These are phyloP conservation scores for Hemibagrus guttatus DNA, from an alignment of 2,797 vertebrate genomes.

Conservation along the genomic window DNA sequence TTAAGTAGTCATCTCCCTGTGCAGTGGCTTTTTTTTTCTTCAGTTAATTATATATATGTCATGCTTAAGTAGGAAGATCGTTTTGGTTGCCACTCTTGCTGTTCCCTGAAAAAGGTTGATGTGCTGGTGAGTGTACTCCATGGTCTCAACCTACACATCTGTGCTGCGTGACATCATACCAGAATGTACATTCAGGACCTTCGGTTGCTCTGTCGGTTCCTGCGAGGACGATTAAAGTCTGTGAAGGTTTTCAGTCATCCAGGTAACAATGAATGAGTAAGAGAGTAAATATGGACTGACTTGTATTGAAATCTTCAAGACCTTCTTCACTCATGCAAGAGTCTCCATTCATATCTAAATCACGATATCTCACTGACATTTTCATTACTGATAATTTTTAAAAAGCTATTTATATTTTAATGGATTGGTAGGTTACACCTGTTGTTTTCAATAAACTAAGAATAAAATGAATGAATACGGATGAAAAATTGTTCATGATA, in stretches of 20 bases:
- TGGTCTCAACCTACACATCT: not conserved
- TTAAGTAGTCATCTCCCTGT: not conserved
- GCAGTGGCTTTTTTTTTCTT: not conserved
- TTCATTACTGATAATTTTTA: not conserved
- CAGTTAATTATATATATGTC: not conserved
- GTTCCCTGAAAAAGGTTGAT: not conserved
- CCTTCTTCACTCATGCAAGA: not conserved
- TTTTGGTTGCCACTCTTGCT: not conserved
- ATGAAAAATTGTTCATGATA: not conserved
- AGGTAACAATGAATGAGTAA: not conserved
- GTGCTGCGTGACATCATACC: conserved; percentile 3
- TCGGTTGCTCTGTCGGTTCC: not conserved
- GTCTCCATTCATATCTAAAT: not conserved
- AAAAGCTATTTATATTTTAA: not conserved
- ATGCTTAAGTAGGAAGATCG: not conserved
- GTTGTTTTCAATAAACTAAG: not conserved
- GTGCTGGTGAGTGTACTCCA: not conserved
- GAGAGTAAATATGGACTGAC: not conserved
- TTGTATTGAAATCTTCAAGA: not conserved
- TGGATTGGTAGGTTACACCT: not conserved
- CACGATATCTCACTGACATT: not conserved
- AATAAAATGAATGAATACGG: not conserved
- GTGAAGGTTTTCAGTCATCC: not conserved
- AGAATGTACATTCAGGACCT: not conserved
- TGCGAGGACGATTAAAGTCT: not conserved